phyloP scores from a whole-genome alignment of 2,888 invertebrate species.

The Plebejus melissa region DNA sequence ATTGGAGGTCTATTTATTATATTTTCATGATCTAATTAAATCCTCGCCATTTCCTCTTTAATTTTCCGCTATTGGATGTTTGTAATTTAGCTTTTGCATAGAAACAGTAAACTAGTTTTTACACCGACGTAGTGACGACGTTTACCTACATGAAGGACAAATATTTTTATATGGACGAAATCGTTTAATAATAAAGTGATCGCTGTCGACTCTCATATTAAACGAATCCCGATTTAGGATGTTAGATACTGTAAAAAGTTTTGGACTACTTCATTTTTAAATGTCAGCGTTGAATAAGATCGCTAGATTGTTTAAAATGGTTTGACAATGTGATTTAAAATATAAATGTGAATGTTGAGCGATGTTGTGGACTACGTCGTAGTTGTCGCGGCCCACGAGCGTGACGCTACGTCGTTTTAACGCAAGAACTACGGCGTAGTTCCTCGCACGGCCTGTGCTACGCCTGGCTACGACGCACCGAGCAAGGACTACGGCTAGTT shows the following conservation, averaged over 20 bases:
- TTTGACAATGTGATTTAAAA: constrained; percentile 2
- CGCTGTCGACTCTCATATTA: neutral
- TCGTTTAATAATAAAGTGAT: constrained; percentile 20
- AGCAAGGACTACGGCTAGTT: too few species aligned
- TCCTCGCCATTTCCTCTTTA: neutral
- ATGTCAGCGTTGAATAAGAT: neutral
- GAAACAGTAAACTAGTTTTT: constrained; percentile 23
- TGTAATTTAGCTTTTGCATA: constrained; percentile 25
- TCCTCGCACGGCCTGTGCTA: neutral
- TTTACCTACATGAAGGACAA: constrained; percentile 24
- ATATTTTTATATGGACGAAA: constrained; percentile 27
- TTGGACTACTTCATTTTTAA: neutral
- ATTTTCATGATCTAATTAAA: constrained; percentile 1
- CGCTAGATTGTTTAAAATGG: constrained; percentile 6
- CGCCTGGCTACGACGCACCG: neutral
- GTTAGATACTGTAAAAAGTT: neutral
- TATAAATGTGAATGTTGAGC: neutral
- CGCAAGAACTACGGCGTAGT: neutral
- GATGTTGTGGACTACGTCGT: neutral
- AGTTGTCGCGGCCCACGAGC: neutral
- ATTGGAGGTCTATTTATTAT: neutral
- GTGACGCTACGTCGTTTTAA: neutral
- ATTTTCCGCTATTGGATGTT: constrained; percentile 21
- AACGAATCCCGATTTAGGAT: neutral
- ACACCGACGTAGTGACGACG: constrained; percentile 13